Conservation (phyloP, 2,113 vertebrate species). For the Aptenodytes patagonicus region DNA sequence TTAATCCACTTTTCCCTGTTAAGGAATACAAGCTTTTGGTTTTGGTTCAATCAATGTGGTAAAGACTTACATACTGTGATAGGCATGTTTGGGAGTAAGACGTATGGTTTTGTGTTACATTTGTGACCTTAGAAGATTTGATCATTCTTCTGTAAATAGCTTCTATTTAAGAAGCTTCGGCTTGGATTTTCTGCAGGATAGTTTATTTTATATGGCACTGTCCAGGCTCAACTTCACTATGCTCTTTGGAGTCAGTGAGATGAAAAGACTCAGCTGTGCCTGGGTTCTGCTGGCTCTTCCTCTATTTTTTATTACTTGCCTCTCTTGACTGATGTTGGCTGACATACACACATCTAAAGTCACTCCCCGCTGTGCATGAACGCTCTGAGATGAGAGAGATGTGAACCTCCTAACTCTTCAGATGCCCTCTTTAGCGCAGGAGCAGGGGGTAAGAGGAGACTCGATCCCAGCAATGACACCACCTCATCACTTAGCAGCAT, state of each 20-base stretch:
- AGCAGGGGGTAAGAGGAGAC: neutral
- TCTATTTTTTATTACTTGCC: neutral
- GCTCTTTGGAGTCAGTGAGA: conserved; percentile 21
- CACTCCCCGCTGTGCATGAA: neutral
- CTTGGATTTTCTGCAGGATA: neutral
- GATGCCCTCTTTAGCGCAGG: neutral
- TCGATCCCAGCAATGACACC: neutral
- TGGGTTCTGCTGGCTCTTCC: neutral
- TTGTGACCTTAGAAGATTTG: neutral
- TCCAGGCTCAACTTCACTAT: neutral
- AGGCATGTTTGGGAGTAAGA: neutral
- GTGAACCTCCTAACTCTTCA: neutral
- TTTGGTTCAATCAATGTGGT: neutral
- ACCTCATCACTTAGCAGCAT: neutral
- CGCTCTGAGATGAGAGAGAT: neutral
- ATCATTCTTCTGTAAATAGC: neutral
- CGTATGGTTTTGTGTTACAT: neutral
- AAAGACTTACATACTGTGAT: neutral
- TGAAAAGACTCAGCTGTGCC: conserved; percentile 14
- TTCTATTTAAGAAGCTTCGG: neutral
- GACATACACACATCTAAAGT: neutral
- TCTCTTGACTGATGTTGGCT: neutral
- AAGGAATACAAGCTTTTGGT: neutral
- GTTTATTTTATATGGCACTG: neutral
- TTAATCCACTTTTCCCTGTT: neutral